Evolutionary conservation across 2,113 vertebrate genomes (phyloP).

Genomic region (Machaerirhynchus nigripectus): DNA sequence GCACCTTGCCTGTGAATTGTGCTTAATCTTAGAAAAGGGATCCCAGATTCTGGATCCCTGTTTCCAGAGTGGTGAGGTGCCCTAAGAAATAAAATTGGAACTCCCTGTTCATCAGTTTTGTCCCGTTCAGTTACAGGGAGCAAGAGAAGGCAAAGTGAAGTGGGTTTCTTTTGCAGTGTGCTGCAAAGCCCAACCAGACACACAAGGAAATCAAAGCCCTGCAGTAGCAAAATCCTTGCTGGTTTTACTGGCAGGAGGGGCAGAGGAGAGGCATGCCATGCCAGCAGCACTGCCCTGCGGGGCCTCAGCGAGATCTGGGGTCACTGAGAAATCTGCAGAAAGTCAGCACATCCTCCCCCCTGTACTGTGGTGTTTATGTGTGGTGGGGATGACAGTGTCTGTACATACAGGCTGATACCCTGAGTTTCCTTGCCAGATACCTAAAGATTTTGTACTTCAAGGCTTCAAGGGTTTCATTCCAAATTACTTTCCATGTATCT

Average conservation of each 20-base stretch:
- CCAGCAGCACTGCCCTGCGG: neutral
- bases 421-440: neutral
- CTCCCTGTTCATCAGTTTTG: neutral
- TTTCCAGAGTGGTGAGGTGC: neutral
- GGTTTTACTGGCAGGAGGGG: neutral
- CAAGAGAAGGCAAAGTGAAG: neutral
- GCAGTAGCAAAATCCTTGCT: neutral
- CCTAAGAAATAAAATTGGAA: neutral
- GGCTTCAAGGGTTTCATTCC: neutral
- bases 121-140: neutral
- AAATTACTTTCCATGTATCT: neutral
- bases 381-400: neutral
- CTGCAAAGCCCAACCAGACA: neutral
- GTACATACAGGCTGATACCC: neutral
- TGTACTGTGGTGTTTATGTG: rapidly evolving
- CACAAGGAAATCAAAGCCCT: rapidly evolving
- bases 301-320: neutral
- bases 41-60: neutral
- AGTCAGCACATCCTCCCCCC: neutral
- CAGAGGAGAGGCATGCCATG: neutral
- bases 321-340: neutral
- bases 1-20: neutral
- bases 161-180: neutral
- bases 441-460: neutral
- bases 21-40: neutral